A percentile compares a stretch with the other conserved stretches of the same genome.
These are phyloP conservation scores for Mamestra configurata DNA, from an alignment of 1,140 invertebrate species.

Conservation along the genomic window DNA sequence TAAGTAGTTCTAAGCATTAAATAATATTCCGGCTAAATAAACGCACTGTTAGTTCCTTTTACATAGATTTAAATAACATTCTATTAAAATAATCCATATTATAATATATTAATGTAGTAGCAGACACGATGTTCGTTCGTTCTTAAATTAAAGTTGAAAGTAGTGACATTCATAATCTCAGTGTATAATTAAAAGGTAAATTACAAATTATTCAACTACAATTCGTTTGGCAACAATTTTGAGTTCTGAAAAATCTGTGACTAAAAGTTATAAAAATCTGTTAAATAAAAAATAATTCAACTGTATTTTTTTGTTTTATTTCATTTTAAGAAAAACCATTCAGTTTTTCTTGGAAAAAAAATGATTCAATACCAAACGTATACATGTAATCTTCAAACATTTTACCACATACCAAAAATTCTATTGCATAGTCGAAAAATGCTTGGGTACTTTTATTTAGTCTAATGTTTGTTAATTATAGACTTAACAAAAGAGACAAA, in stretches of 20 bases:
- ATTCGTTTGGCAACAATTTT: constrained; percentile 31
- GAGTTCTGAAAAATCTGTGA: constrained; percentile 55
- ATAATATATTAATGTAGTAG: constrained; percentile 58
- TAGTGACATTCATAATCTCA: constrained; percentile 43
- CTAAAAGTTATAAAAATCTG: constrained; percentile 81
- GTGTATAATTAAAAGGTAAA: neutral
- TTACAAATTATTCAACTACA: neutral
- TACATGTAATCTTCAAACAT: no score
- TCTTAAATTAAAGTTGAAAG: constrained; percentile 1
- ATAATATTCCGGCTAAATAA: constrained; percentile 77
- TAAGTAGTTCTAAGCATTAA: constrained; percentile 70
- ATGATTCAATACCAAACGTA: no score
- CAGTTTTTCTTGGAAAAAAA: no score
- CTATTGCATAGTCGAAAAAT: no score
- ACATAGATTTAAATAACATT: constrained; percentile 76
- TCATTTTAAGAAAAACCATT: neutral
- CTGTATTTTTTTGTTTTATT: constrained; percentile 64
- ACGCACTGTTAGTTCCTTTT: constrained; percentile 84
- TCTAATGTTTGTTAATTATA: no score
- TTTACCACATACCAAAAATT: no score
- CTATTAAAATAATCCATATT: constrained; percentile 65
- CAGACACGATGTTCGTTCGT: constrained; percentile 38
- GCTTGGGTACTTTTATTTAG: no score
- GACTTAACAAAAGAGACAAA: no score
- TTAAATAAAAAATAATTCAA: constrained; percentile 86